Percentiles rank a stretch among this genome's conserved stretches.
These are phyloP conservation scores for Enteromius anoplus DNA, from an alignment of 2,797 vertebrate genomes.

Conservation along the genomic window DNA sequence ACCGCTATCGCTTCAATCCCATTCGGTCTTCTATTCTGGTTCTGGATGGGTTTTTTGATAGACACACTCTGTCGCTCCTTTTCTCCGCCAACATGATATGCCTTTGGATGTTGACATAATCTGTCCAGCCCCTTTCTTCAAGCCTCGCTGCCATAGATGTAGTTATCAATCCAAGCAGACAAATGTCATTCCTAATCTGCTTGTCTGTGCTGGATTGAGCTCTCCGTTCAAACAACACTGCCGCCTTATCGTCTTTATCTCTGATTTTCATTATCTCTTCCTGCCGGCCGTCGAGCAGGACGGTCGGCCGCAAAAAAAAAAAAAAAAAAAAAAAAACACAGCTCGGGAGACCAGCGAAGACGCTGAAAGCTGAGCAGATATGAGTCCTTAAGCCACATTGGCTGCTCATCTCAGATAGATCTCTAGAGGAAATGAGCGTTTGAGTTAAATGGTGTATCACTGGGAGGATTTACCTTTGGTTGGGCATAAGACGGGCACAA, in stretches of 20 bases:
- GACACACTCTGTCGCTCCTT: constrained; percentile 23
- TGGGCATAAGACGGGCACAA: constrained; percentile 10
- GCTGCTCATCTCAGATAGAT: constrained; percentile 38
- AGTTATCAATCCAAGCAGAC: constrained; percentile 72
- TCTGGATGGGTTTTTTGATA: constrained; percentile 32
- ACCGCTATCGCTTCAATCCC: constrained; percentile 13
- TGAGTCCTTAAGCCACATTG: constrained; percentile 37
- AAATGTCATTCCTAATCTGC: constrained; percentile 71
- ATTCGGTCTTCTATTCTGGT: constrained; percentile 3
- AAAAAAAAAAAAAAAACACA: constrained; percentile 24
- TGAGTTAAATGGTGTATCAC: constrained; percentile 48
- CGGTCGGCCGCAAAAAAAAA: constrained; percentile 44
- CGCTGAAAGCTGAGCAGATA: constrained; percentile 31
- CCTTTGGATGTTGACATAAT: constrained; percentile 61
- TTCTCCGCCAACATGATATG: constrained; percentile 52
- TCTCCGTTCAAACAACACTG: constrained; percentile 56
- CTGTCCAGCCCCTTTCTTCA: constrained; percentile 59
- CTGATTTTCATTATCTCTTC: constrained; percentile 60
- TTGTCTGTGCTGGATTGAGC: constrained; percentile 61
- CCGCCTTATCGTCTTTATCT: constrained; percentile 60
- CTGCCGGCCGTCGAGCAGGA: constrained; percentile 43
- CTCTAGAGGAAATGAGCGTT: constrained; percentile 21
- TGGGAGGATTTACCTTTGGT: constrained; percentile 28
- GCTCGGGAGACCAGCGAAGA: neutral
- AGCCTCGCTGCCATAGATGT: constrained; percentile 61